Percentiles rank a stretch among this genome's conserved stretches.
These are phyloP conservation scores for Cladopsammia gracilis DNA, from an alignment of 64 coral and sea anemone genomes.

Conservation along the genomic window DNA sequence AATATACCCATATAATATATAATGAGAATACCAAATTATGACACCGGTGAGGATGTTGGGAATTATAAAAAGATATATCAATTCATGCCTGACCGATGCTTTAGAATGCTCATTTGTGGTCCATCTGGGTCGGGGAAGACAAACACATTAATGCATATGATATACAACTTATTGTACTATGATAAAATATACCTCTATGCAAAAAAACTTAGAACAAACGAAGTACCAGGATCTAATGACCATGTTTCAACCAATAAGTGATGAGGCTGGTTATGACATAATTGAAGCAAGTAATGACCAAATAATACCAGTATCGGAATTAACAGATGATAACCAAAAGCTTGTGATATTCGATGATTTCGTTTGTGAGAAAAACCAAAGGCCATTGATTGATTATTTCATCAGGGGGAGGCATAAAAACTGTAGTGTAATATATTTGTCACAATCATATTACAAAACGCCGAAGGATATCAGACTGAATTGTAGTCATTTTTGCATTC, in stretches of 20 bases:
- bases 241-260: not conserved
- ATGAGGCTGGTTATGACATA: not conserved
- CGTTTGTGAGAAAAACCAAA: constrained; percentile 1
- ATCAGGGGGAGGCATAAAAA: not conserved
- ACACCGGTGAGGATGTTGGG: too few species aligned
- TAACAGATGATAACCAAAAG: constrained; percentile 1
- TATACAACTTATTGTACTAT: not conserved
- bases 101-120: not conserved
- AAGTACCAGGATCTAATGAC: not conserved
- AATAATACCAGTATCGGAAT: not conserved
- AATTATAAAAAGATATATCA: too few species aligned
- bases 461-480: constrained; percentile 5
- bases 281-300: not conserved
- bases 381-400: not conserved
- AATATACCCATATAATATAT: too few species aligned
- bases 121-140: not conserved
- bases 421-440: not conserved
- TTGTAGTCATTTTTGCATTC: not conserved
- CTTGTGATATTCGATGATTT: constrained; percentile 2
- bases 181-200: not conserved
- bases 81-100: too few species aligned
- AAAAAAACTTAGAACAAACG: not conserved
- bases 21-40: too few species aligned
- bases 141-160: not conserved
- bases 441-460: not conserved